Evolutionary conservation across 2,113 vertebrate genomes (phyloP).

Genomic region (Mugil cephalus): DNA sequence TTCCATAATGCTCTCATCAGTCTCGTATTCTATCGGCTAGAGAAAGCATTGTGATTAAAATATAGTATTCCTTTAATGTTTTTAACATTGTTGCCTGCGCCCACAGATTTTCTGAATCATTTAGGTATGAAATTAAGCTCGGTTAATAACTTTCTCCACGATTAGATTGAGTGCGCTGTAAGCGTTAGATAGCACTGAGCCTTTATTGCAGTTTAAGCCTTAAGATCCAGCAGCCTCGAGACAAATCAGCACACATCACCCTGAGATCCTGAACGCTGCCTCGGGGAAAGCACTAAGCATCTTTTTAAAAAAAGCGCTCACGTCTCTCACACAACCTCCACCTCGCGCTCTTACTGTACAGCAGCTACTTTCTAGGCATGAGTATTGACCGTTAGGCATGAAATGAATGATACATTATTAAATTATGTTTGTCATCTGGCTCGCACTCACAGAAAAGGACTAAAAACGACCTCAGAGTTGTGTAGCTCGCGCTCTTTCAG

Average conservation of each 20-base stretch:
- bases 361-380: not conserved
- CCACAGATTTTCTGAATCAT: constrained; percentile 42
- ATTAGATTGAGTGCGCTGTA: constrained; percentile 45
- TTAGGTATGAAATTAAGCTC: constrained; percentile 70
- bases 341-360: constrained; percentile 3
- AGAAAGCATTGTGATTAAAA: constrained; percentile 28
- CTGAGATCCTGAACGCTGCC: constrained; percentile 25
- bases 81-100: constrained; percentile 21
- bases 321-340: constrained; percentile 15
- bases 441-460: constrained; percentile 1
- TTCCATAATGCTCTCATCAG: constrained; percentile 7
- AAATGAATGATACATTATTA: not conserved
- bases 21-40: constrained; percentile 3
- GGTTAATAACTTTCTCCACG: constrained; percentile 65
- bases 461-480: constrained; percentile 17
- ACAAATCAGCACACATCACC: constrained; percentile 49
- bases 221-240: constrained; percentile 49
- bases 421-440: not conserved
- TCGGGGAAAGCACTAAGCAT: constrained; percentile 33
- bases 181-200: constrained; percentile 51
- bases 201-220: constrained; percentile 55
- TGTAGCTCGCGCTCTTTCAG: constrained; percentile 6
- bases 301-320: constrained; percentile 47
- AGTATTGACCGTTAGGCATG: not conserved
- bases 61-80: constrained; percentile 35